Evolutionary conservation across 2,797 vertebrate genomes (phyloP).

Genomic region (Lacerta bilineata): DNA sequence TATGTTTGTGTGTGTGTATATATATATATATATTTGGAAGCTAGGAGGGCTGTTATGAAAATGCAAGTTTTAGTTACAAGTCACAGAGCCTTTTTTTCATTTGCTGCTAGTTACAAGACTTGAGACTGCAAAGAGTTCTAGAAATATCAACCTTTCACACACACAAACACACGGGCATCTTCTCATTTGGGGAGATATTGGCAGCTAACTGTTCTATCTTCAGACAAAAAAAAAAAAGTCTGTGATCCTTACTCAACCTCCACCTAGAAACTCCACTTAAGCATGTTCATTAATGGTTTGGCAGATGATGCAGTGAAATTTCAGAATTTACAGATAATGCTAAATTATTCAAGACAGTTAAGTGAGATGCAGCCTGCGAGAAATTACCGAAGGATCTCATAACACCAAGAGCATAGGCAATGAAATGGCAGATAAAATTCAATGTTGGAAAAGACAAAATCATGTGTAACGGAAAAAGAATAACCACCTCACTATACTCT

Average conservation of each 20-base stretch:
- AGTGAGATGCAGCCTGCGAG: conserved; percentile 14
- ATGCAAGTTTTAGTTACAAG: conserved; percentile 7
- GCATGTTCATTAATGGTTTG: conserved; percentile 6
- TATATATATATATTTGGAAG: background rate
- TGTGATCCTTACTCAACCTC: background rate
- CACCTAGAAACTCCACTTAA: conserved; percentile 3
- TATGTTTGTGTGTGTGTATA: background rate
- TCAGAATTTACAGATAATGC: conserved; percentile 12
- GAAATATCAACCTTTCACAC: background rate
- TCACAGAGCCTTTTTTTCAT: background rate
- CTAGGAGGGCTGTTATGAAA: background rate
- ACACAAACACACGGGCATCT: background rate
- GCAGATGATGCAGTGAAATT: background rate
- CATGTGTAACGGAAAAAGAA: background rate
- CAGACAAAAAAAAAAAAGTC: background rate
- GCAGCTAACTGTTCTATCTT: too few species aligned
- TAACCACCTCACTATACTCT: background rate
- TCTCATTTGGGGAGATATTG: too few species aligned
- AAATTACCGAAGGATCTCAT: conserved; percentile 14
- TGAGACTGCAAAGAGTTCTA: background rate
- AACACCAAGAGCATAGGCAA: background rate
- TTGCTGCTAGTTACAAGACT: background rate
- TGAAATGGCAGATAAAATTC: conserved; percentile 30
- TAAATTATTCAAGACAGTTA: conserved; percentile 39
- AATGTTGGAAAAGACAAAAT: conserved; percentile 16